phyloP scores from a whole-genome alignment of 2,113 vertebrate species.

The Meles meles region DNA sequence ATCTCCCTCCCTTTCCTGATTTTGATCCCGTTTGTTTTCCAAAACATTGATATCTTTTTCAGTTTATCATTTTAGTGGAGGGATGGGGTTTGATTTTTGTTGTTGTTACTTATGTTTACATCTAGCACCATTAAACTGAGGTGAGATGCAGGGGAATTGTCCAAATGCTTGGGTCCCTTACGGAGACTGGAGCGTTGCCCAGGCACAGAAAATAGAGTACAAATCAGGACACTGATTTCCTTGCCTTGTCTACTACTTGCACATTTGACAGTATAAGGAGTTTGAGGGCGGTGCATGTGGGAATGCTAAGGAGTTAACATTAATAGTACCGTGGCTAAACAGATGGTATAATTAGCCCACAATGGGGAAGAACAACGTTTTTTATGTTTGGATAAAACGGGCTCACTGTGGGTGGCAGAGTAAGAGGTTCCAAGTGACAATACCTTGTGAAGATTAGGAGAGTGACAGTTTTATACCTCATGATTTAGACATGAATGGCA shows the following conservation, averaged over 20 bases:
- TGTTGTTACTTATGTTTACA: conserved; percentile 73
- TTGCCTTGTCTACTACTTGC: conserved; percentile 49
- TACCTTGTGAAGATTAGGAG: conserved; percentile 22
- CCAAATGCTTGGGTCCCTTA: conserved; percentile 70
- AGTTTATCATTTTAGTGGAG: background rate
- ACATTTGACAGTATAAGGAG: conserved; percentile 64
- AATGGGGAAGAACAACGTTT: conserved; percentile 77
- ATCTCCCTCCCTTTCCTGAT: background rate
- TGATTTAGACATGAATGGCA: background rate
- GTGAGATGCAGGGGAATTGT: conserved; percentile 73
- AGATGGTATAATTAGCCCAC: conserved; percentile 86
- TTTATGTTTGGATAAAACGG: conserved; percentile 82
- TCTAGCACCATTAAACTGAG: conserved; percentile 60
- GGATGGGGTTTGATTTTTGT: conserved; percentile 18
- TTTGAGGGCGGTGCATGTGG: conserved; percentile 70
- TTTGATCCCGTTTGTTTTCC: background rate
- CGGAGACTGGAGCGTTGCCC: conserved; percentile 63
- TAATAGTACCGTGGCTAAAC: conserved; percentile 80
- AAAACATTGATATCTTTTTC: background rate
- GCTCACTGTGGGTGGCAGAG: conserved; percentile 78
- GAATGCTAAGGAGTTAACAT: conserved; percentile 84
- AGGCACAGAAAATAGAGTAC: conserved; percentile 61
- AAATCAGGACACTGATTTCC: conserved; percentile 66
- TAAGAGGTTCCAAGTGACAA: conserved; percentile 70
- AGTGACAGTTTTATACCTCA: background rate